These are phyloP conservation scores for Pseudochirops cupreus DNA, from an alignment of 2,797 vertebrate genomes.

Conservation along the genomic window DNA sequence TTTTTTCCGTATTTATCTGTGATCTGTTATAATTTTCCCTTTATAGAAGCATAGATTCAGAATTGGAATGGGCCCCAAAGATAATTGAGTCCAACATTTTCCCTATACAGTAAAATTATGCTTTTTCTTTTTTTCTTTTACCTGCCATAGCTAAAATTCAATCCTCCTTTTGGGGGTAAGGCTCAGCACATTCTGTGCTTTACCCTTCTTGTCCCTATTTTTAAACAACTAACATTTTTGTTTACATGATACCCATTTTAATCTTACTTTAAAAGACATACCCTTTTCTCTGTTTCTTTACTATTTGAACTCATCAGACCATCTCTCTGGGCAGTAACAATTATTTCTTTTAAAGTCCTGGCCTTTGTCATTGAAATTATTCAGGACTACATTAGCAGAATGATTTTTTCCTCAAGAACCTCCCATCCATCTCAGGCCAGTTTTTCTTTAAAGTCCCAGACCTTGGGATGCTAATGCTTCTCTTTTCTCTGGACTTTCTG, in stretches of 20 bases:
- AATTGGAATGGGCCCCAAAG: not conserved
- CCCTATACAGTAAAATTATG: not conserved
- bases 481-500: not conserved
- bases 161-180: not conserved
- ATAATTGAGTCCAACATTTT: not conserved
- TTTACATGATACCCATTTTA: not conserved
- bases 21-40: not conserved
- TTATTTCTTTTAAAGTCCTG: not conserved
- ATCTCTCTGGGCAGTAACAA: not conserved
- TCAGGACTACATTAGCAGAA: not conserved
- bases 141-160: not conserved
- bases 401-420: not conserved
- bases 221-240: not conserved
- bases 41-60: not conserved
- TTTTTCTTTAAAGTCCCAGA: not conserved
- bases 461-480: not conserved
- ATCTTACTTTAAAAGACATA: not conserved
- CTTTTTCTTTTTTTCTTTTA: not conserved
- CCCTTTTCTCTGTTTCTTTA: not conserved
- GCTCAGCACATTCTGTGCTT: not conserved
- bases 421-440: too few relatives aligned
- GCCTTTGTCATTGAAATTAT: not conserved
- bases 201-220: not conserved
- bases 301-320: not conserved
- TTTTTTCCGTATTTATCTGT: not conserved